Base-by-base conservation (phyloP, 2,888 invertebrate species). In the Tetranychus truncatus region DNA sequence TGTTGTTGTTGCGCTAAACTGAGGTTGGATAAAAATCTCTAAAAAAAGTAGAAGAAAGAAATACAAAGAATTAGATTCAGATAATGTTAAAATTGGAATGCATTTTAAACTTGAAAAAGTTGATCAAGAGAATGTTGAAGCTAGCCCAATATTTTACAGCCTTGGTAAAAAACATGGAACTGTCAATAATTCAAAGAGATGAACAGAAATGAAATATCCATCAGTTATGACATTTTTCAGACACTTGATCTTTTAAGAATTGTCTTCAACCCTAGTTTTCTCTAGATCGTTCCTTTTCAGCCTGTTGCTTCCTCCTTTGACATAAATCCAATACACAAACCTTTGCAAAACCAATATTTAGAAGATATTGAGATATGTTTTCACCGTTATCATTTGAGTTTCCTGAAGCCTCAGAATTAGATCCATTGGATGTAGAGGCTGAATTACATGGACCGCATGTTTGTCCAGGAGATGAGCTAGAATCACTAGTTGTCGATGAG, bases 1-100 rank as follows among this genome's bases (percentile, higher is more conserved):
- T 92, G 92, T 80, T 92, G 92, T 81, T 92, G 91, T 15, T 78
- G 79, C 66, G 77, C 74, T 71, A 75, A 67, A 65, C 24, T 66
- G 18, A 45, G 74, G 66, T 67, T 67, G 18, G 67, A n/a, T 44
- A 45, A 69, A 69, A 69, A 69, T 24, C 20, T 69, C 69, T 69
- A 24, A 24, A 34, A 69, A 34, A 21, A 24, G 69, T 21, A 15
- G 69, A 69, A 55, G 2, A 55, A 55, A 55, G 46, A 55, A 55
- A 55, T 55, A 55, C 9, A 55, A 55, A 55, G 15, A 55, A 55
- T 15, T 55, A 15, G 11, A 55, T 15, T 55, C 0, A 55, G 55
- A 55, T 55, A 15, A 15, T 55, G 7, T 15, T 66, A 2, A 34
- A 34, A 34, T 34, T 4, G 34, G 34, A 34, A 34, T 34, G 34